Evolutionary conservation across 2,888 invertebrate genomes (phyloP), one percentile per base, ranked within the genome.

Genomic region (Oscheius myriophilus): DNA sequence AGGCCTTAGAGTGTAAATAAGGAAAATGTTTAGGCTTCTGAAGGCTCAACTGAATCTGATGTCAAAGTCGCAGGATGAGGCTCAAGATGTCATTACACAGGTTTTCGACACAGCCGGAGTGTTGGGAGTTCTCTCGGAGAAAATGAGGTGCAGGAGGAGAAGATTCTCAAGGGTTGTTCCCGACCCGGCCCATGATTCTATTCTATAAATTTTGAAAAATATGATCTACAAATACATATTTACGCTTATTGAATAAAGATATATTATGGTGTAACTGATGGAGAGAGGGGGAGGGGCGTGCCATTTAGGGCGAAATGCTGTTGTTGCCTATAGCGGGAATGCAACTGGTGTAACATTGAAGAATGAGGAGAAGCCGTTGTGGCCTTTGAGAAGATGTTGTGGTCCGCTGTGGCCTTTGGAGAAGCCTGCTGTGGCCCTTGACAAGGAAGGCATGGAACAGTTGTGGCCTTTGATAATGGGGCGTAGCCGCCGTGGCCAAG

Each of bases 11-110:
- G 23, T 57, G 12, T 25, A 46, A 51, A 18, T 21, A n/a, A 9
- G 9, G 33, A 9, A 33, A 33, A 11, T 52, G 21, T 64, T 53
- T 21, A 87, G 90, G 43, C 87, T 90, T 49, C 84, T 90, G 61
- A 88, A 89, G 73, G 89, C 89, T 18, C 90, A 90, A 76, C 87
- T 89, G 52, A 90, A 89, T 70, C 86, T 90, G 23, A 84, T 90
- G 75, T 82, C 84, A 43, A 88, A 89, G 70, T 87, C 88, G 46
- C 88, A 88, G 75, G 87, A 88, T 71, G 89, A 90, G 70, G 89
- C 90, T 70, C 85, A 83, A 67, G 88, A 88, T 73, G 87, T 89
- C 68, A 82, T 90, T 42, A 86, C 88, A 75, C 90, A 90, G 88
- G 73, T 78, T 12, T 79, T 80, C 71, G 80, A 80, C 63, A 80